These are phyloP conservation scores for Zoanthus sociatus DNA, from an alignment of 92 coral and sea anemone genomes.

Conservation along the genomic window DNA sequence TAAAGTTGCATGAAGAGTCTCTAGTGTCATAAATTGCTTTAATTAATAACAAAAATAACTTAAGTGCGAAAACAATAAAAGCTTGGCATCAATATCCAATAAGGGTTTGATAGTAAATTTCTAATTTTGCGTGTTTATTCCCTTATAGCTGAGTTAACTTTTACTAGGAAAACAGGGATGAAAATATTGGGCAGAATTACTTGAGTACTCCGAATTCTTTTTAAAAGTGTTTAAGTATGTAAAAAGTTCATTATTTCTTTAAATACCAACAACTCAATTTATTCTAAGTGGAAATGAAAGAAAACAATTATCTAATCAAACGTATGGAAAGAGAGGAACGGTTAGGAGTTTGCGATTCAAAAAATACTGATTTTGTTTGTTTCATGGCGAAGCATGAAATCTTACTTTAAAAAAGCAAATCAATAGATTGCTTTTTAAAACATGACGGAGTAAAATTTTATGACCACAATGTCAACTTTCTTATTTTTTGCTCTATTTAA, in stretches of 20 bases:
- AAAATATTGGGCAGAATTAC: background rate
- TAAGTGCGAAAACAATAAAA: background rate
- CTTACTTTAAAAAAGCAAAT: background rate
- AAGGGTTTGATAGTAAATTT: background rate
- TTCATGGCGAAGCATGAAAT: background rate
- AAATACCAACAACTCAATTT: background rate
- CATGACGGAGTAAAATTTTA: background rate
- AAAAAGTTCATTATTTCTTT: background rate
- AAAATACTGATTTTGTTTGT: background rate
- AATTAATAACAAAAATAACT: background rate
- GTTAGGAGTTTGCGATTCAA: background rate
- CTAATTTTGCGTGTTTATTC: background rate
- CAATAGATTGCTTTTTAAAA: background rate
- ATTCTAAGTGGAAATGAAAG: background rate
- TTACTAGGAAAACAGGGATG: background rate
- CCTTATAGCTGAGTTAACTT: constrained; percentile 1
- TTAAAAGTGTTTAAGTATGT: constrained; percentile 5
- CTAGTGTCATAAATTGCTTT: constrained; percentile 1
- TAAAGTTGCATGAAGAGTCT: background rate
- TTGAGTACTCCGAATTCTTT: background rate
- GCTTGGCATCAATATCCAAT: constrained; percentile 1
- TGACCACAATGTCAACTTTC: background rate
- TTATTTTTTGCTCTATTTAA: background rate
- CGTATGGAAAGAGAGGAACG: background rate
- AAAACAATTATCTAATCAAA: background rate